phyloP scores from a whole-genome alignment of 1,140 invertebrate genomes.

The Phthorimaea operculella region DNA sequence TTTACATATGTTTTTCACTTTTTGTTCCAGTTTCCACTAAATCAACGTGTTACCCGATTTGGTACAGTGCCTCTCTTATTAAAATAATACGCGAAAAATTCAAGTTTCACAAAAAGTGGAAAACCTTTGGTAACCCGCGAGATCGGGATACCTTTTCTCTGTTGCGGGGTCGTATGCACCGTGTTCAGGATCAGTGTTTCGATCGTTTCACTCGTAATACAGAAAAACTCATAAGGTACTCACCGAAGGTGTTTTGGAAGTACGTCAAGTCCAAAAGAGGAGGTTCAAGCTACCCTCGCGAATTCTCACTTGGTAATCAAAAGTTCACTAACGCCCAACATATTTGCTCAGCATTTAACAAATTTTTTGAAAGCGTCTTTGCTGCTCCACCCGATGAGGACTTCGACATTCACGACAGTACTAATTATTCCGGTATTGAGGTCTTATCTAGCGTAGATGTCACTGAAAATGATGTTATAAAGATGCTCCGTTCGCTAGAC shows the following conservation, averaged over 20 bases:
- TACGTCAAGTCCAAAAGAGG: slow-evolving; percentile 7
- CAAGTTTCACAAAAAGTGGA: slow-evolving; percentile 2
- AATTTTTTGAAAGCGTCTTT: slow-evolving; percentile 4
- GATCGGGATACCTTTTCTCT: slow-evolving; percentile 5
- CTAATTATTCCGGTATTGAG: neutral
- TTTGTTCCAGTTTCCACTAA: neutral
- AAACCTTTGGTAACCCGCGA: slow-evolving; percentile 3
- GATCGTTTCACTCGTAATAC: neutral
- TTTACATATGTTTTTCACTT: neutral
- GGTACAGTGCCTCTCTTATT: slow-evolving; percentile 6
- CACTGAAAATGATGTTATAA: neutral
- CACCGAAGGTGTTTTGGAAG: slow-evolving; percentile 7
- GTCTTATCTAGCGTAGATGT: neutral
- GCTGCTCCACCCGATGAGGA: neutral
- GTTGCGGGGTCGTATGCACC: neutral
- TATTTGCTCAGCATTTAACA: slow-evolving; percentile 1
- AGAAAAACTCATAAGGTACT: neutral
- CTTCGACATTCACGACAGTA: neutral
- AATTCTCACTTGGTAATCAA: neutral
- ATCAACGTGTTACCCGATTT: neutral
- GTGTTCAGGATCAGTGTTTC: neutral
- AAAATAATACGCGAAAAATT: slow-evolving; percentile 6
- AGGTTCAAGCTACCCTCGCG: neutral
- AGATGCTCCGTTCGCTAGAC: neutral
- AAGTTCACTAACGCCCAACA: neutral